Conservation (phyloP, 1,140 invertebrate species). For the Drosophila neocordata region DNA sequence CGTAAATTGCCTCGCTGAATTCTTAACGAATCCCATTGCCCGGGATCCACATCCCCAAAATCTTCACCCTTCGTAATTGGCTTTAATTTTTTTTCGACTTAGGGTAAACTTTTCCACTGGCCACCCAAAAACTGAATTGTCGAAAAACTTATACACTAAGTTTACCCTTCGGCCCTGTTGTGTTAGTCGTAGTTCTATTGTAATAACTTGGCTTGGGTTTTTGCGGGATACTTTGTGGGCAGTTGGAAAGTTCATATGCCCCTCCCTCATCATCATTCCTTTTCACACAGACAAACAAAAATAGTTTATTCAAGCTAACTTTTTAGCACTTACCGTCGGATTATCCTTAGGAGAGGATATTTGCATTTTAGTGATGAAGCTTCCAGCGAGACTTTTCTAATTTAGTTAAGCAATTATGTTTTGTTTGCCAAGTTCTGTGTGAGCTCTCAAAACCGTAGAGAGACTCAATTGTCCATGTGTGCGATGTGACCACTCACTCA, state of each 20-base stretch:
- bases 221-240: slow-evolving; percentile 1
- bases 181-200: slow-evolving; percentile 40
- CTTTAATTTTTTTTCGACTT: slow-evolving; percentile 47
- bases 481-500: neutral
- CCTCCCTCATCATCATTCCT: neutral
- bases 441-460: neutral
- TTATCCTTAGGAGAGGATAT: slow-evolving; percentile 8
- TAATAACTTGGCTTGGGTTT: slow-evolving; percentile 42
- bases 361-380: slow-evolving; percentile 15
- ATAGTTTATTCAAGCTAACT: slow-evolving; percentile 14
- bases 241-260: neutral
- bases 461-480: neutral
- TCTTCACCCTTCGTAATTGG: slow-evolving; percentile 47
- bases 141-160: slow-evolving; percentile 32
- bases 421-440: slow-evolving; percentile 17
- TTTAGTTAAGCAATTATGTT: slow-evolving; percentile 12
- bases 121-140: slow-evolving; percentile 34
- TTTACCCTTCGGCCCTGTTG: slow-evolving; percentile 38
- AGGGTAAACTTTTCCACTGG: slow-evolving; percentile 40
- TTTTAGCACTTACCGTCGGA: slow-evolving; percentile 18
- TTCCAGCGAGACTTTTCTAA: slow-evolving; percentile 11
- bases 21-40: slow-evolving; percentile 16
- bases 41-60: slow-evolving; percentile 6
- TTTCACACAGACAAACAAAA: neutral
- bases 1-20: slow-evolving; percentile 46